Conservation (phyloP, 1,140 invertebrate species). For the Epicauta chinensis region DNA sequence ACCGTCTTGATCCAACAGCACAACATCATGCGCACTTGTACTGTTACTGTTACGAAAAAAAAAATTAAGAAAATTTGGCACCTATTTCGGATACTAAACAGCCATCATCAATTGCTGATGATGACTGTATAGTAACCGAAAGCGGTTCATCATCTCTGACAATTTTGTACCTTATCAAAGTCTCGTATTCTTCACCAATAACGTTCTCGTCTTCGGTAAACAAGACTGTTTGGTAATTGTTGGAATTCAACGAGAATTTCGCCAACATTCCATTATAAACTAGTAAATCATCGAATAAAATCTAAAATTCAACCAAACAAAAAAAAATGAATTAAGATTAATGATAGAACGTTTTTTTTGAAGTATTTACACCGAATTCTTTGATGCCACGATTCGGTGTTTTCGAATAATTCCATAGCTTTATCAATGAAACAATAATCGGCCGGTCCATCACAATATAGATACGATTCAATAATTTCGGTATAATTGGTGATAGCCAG, state of each 20-base stretch:
- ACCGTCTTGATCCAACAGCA: slow-evolving; percentile 24
- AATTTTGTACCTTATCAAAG: slow-evolving; percentile 30
- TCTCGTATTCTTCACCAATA: slow-evolving; percentile 23
- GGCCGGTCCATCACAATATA: slow-evolving; percentile 75
- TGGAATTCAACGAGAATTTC: slow-evolving; percentile 18
- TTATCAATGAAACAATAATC: slow-evolving; percentile 65
- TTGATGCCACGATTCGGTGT: slow-evolving; percentile 68
- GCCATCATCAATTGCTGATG: too few relatives aligned
- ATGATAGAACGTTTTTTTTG: slow-evolving; percentile 8
- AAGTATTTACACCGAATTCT: slow-evolving; percentile 70
- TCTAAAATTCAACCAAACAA: slow-evolving; percentile 41
- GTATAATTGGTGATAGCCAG: slow-evolving; percentile 75
- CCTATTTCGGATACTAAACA: too few relatives aligned
- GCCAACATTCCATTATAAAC: slow-evolving; percentile 54
- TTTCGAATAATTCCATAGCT: slow-evolving; percentile 82
- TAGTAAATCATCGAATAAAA: slow-evolving; percentile 69
- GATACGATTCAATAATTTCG: slow-evolving; percentile 58
- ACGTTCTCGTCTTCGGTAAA: slow-evolving; percentile 44
- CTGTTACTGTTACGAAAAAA: too few relatives aligned
- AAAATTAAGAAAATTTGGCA: too few relatives aligned
- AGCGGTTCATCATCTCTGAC: too few relatives aligned
- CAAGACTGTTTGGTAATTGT: slow-evolving; percentile 45
- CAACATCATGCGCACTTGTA: slow-evolving; percentile 19
- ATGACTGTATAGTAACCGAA: too few relatives aligned
- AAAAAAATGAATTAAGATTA: slow-evolving; percentile 12